Evolutionary conservation across 1,140 invertebrate species (phyloP), one percentile per base, ranked within the genome.

Genomic region (Tribolium castaneum): DNA sequence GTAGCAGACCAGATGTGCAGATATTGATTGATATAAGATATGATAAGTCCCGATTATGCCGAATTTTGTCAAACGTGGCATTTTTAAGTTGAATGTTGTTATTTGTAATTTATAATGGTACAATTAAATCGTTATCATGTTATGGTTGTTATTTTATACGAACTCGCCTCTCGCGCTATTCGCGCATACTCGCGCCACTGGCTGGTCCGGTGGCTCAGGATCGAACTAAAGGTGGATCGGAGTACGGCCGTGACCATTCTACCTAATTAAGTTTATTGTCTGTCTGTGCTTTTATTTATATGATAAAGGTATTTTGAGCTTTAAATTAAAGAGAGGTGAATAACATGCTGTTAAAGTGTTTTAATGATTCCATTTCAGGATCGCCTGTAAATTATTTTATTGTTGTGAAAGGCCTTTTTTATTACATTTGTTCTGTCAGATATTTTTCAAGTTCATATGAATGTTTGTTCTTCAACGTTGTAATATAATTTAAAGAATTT

Each of bases 11-110:
- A 19, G 16, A 19, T 19, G 16, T 19, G 39, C 71, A 73, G 35
- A 75, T 75, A 75, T 75, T 75, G 50, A 59, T 75, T 75, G 50
- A 75, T 75, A 77, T 59, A 30, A 30, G 25, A 30, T 25, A 25
- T 25, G 22, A 25, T 30, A 80, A 74, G 78, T 75, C 78, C 79
- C 80, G 77, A 78, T 83, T 83, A 84, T 83, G 83, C 83, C 83
- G 82, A 84, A 84, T 77, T 81, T 84, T 83, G 78, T 81, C 30
- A 76, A 45, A 82, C 78, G 62, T 84, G 83, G 83, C 80, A 83
- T 83, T 84, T 19, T 84, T 81, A 80, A 85, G 83, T 84, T 85
- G 73, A 84, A 85, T 85, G 84, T 85, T 86, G 85, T 85, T 85
- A 84, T 83, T 81, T 85, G 85, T 86, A 85, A 85, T 85, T 81